Base-by-base conservation (phyloP, 2,113 vertebrate genomes). In the Saguinus imperator region DNA sequence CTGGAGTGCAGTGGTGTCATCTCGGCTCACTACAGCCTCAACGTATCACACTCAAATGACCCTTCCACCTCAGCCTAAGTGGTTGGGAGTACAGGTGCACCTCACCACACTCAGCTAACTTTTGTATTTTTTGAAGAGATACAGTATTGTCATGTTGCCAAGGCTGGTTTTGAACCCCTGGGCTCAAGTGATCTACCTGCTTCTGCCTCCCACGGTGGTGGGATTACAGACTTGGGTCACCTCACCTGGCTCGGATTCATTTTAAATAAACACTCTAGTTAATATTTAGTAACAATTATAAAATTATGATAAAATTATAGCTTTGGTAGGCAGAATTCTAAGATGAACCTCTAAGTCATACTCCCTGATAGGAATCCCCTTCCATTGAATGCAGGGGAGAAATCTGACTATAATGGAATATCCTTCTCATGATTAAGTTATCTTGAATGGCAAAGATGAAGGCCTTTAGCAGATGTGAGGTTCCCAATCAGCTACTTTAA, bases 401-500 rank as follows among this genome's bases (percentile, higher is more conserved):
- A 66, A n/a, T 91, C n/a, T 75, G 8, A 45, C 50, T 61, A 43
- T 40, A 50, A 89, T 48, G 23, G 45, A 32, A 21, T 58, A 20
- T 58, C 50, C 87, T 11, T 37, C 12, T n/a, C 23, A 52, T 75
- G 76, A 68, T 75, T 94, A 91, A 72, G 83, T 70, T 91, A 55
- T 13, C 35, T 52, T 55, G 48, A 12, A 10, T 58, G 73, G 55
- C n/a, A 45, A 96, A 90, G 6, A 10, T n/a, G 76, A 76, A 81
- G 81, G n/a, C 64, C 76, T 84, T 92, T 70, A 89, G 29, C 18
- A 92, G 48, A 23, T 68, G 8, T 80, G 91, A 86, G 16, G 40
- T 52, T 61, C 57, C 55, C 83, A 94, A 87, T 48, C 73, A 83
- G 57, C 35, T 79, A 90, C 11, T 95, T 89, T 90, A 80, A 76